Evolutionary conservation across 2,888 invertebrate genomes (phyloP).

Genomic region (Allacma fusca): DNA sequence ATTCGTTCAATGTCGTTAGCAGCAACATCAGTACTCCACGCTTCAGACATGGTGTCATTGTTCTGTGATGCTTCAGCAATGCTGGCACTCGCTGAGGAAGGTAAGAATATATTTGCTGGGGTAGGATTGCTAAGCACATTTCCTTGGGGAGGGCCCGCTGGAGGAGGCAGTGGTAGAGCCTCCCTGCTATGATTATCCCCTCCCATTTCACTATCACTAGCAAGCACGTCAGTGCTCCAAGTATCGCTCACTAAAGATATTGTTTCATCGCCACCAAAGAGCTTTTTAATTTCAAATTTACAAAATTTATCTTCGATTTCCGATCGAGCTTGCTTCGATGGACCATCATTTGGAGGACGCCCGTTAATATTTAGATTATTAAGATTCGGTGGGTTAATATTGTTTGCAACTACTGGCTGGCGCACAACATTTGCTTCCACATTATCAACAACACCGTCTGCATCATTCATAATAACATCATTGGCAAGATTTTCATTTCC

Average conservation of each 20-base stretch:
- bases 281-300: slow-evolving; percentile 90
- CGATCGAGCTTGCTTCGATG: slow-evolving; percentile 76
- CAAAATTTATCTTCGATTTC: slow-evolving; percentile 99
- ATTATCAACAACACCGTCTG: slow-evolving; percentile 33
- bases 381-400: slow-evolving; percentile 59
- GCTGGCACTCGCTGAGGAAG: slow-evolving; percentile 1
- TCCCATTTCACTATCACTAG: slow-evolving; percentile 90
- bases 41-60: slow-evolving; percentile 90
- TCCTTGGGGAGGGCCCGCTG: slow-evolving; percentile 37
- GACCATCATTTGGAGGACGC: slow-evolving; percentile 41
- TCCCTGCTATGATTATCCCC: slow-evolving; percentile 48
- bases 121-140: slow-evolving; percentile 28
- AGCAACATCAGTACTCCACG: slow-evolving; percentile 97
- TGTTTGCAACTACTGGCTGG: slow-evolving; percentile 28
- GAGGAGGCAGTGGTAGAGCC: slow-evolving; percentile 40
- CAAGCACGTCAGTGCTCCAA: slow-evolving; percentile 98
- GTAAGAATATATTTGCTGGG: slow-evolving; percentile 30
- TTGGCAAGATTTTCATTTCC: slow-evolving; percentile 35
- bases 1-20: slow-evolving; percentile 91
- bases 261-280: slow-evolving; percentile 85
- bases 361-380: slow-evolving; percentile 57
- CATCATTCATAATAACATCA: slow-evolving; percentile 53
- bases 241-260: slow-evolving; percentile 97
- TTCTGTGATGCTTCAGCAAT: slow-evolving; percentile 38
- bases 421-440: background rate